phyloP scores from a whole-genome alignment of 2,888 invertebrate species.

The Pilophorus perplexus region DNA sequence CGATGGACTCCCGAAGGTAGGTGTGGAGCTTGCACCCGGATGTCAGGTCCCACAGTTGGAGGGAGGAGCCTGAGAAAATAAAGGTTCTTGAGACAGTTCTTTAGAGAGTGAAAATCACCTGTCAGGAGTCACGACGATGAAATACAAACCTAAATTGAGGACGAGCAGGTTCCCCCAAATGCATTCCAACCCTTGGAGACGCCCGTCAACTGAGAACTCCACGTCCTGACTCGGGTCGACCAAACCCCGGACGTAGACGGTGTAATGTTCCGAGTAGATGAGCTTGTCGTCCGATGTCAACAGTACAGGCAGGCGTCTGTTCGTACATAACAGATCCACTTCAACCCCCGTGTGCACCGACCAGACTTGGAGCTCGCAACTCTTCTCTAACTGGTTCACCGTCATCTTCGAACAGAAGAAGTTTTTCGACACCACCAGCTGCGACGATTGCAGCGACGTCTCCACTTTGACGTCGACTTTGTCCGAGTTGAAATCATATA shows the following conservation, averaged over 20 bases:
- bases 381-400: constrained; percentile 13
- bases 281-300: constrained; percentile 29
- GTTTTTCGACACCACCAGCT: constrained; percentile 39
- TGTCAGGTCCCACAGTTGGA: constrained; percentile 22
- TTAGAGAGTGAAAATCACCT: too few relatives aligned
- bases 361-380: constrained; percentile 38
- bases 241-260: constrained; percentile 22
- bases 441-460: background rate
- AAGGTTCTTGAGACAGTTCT: too few relatives aligned
- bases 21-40: constrained; percentile 8
- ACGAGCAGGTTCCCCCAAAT: constrained; percentile 20
- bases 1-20: constrained; percentile 21
- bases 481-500: constrained; percentile 8
- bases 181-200: constrained; percentile 1
- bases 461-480: constrained; percentile 8
- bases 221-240: constrained; percentile 9
- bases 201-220: background rate
- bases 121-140: too few relatives aligned
- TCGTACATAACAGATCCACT: constrained; percentile 23
- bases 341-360: constrained; percentile 21
- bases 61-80: too few relatives aligned
- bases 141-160: constrained; percentile 18
- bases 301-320: constrained; percentile 25
- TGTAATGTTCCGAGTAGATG: constrained; percentile 29
- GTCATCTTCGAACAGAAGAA: constrained; percentile 39